phyloP scores from a whole-genome alignment of 2,888 invertebrate genomes.

The Notodonta ziczac region DNA sequence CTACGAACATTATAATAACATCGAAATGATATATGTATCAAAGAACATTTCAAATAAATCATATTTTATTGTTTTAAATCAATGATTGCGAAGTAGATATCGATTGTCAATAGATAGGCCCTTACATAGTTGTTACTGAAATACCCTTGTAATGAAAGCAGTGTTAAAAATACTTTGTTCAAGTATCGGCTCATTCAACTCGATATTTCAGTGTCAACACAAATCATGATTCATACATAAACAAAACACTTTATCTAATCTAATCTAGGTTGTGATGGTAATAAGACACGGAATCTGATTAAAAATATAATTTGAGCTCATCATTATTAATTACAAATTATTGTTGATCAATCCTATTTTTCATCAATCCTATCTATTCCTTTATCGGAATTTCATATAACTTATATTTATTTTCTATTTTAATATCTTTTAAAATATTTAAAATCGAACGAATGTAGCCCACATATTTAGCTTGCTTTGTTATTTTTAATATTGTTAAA shows the following conservation, averaged over 20 bases:
- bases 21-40: too few species aligned
- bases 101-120: not conserved
- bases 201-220: constrained; percentile 5
- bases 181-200: not conserved
- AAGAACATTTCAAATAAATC: too few species aligned
- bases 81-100: not conserved
- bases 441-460: too few species aligned
- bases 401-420: too few species aligned
- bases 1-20: too few species aligned
- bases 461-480: too few species aligned
- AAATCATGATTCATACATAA: not conserved
- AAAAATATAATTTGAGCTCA: not conserved
- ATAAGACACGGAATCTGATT: not conserved
- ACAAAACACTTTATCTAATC: constrained; percentile 6
- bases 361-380: too few species aligned
- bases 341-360: not conserved
- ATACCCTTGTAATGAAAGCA: not conserved
- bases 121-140: not conserved
- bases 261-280: not conserved
- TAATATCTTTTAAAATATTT: too few species aligned
- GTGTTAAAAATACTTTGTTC: not conserved
- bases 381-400: not conserved
- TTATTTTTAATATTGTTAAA: too few species aligned
- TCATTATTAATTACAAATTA: not conserved
- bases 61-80: too few species aligned